Evolutionary conservation across 2,113 vertebrate genomes (phyloP).

Genomic region (Excalfactoria chinensis): DNA sequence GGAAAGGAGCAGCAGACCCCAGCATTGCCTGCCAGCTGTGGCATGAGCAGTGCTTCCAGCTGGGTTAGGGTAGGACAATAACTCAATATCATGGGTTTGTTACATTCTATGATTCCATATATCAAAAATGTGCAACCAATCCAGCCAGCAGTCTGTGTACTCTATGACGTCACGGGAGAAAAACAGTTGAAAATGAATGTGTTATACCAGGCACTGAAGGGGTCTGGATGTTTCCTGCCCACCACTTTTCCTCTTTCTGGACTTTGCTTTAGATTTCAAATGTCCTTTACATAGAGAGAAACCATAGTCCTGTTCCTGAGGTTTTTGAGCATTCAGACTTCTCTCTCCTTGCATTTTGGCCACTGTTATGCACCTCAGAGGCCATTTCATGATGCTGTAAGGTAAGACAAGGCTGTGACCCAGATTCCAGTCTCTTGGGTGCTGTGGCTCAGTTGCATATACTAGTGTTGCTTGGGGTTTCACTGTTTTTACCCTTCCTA

Average conservation of each 20-base stretch:
- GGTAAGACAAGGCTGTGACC: slow-evolving; percentile 66
- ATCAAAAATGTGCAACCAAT: not conserved
- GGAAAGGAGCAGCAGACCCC: not conserved
- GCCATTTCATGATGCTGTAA: slow-evolving; percentile 44
- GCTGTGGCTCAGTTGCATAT: slow-evolving; percentile 59
- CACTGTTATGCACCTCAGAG: slow-evolving; percentile 29
- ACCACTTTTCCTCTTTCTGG: not conserved
- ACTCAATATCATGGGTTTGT: not conserved
- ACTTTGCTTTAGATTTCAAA: slow-evolving; percentile 22
- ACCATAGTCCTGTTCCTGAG: not conserved
- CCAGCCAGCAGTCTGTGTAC: not conserved
- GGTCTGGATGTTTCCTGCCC: not conserved
- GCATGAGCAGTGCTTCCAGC: accelerated
- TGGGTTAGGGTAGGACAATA: not conserved
- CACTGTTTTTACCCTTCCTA: slow-evolving; percentile 61
- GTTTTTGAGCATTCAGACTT: not conserved
- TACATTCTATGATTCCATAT: not conserved
- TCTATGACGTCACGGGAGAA: not conserved
- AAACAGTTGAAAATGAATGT: not conserved
- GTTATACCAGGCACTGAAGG: not conserved
- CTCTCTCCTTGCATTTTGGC: slow-evolving; percentile 39
- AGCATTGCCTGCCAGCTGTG: not conserved
- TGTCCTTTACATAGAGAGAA: not conserved
- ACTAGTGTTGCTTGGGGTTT: slow-evolving; percentile 66
- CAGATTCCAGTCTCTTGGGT: slow-evolving; percentile 72